phyloP scores from a whole-genome alignment of 2,113 vertebrate genomes.

The Salvelinus alpinus region DNA sequence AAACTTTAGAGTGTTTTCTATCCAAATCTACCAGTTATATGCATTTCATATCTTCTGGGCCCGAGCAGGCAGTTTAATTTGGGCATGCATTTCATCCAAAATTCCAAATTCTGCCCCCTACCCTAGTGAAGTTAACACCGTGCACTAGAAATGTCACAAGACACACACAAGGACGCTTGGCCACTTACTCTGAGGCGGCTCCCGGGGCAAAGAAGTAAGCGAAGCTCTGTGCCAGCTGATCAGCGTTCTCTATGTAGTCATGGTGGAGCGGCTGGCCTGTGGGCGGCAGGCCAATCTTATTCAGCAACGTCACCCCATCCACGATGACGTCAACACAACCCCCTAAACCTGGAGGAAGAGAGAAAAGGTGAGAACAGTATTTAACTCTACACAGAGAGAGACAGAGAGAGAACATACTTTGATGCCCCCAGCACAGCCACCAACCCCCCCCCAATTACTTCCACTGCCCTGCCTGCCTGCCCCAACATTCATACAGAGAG shows the following conservation, averaged over 20 bases:
- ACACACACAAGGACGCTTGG: neutral
- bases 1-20: too few relatives aligned
- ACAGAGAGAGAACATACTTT: neutral
- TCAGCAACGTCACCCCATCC: slow-evolving; percentile 74
- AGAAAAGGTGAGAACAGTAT: neutral
- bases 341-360: slow-evolving; percentile 73
- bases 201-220: slow-evolving; percentile 82
- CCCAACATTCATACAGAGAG: neutral
- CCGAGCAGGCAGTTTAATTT: too few relatives aligned
- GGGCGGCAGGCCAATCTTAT: slow-evolving; percentile 73
- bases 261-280: slow-evolving; percentile 74
- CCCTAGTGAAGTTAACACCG: too few relatives aligned
- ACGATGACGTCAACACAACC: slow-evolving; percentile 82
- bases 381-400: neutral
- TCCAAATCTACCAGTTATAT: too few relatives aligned
- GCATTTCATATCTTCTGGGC: too few relatives aligned
- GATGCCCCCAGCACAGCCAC: too few relatives aligned
- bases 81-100: too few relatives aligned
- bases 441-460: too few relatives aligned
- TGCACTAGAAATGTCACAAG: neutral
- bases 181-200: slow-evolving; percentile 82
- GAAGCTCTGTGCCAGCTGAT: slow-evolving; percentile 80
- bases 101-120: too few relatives aligned
- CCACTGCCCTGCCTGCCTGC: too few relatives aligned
- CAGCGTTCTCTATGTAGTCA: slow-evolving; percentile 72